Evolutionary conservation across 2,113 vertebrate species (phyloP), one percentile per base, ranked within the genome.

Genomic region (Boleophthalmus pectinirostris): DNA sequence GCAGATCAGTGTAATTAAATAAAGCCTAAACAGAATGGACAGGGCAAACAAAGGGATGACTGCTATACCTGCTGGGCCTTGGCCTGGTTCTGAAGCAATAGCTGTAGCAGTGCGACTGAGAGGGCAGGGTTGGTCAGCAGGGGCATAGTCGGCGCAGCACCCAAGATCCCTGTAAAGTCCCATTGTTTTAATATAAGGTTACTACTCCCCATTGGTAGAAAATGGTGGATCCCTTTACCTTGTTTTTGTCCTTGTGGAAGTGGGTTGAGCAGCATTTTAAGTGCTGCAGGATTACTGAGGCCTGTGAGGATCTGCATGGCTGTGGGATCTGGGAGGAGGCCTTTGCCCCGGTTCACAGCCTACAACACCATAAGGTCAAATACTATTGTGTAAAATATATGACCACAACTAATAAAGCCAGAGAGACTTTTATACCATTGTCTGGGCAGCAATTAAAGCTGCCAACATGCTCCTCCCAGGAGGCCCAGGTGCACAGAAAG

Each of bases 381-480:
- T 5, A 72, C 11, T 14, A 15, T 7, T 7, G 25, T 18, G 15
- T 63, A 46, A 43, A 23, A 21, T 9, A 20, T 3, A 33, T 14
- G n/a, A 21, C n/a, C 5, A n/a, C 7, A 66, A 23, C 12, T 23
- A 45, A 21, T 14, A 23, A 23, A 57, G 24, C 21, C 21, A 24
- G 21, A 13, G 12, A 14, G 5, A 24, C 4, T 23, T 82, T 83
- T 1, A 13, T 90, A 97, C 97, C 88, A 94, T 97, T 7, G 96
- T 96, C 76, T 97, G 97, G 0, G 96, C 96, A 0, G 97, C 96
- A 0, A 97, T 97, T 45, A 98, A 92, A 0, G 97, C 97, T 0
- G 97, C 96, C 81, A 98, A 72, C 95, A 96, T 97, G 88, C 96
- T 97, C 77, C 96, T 94, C 20, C 96, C 97, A 0, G 96, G 95